phyloP scores from a whole-genome alignment of 2,888 invertebrate genomes.

The Metacarcinus magister region DNA sequence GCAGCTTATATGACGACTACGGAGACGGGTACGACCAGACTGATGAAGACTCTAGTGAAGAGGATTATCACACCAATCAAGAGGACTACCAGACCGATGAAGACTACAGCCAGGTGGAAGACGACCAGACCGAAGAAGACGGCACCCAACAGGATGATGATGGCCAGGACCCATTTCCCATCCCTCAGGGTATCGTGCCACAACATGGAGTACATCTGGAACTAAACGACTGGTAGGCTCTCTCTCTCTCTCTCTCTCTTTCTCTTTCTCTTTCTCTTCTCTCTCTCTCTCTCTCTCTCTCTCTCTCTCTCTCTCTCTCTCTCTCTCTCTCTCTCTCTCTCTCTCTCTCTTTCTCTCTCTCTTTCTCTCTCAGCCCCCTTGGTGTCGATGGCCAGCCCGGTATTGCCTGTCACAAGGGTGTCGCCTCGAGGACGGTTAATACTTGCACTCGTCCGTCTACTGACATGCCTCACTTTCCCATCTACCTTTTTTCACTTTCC shows the following conservation, averaged over 20 bases:
- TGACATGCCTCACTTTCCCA: neutral
- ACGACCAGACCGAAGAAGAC: neutral
- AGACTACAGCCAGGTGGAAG: neutral
- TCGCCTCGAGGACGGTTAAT: too few species aligned
- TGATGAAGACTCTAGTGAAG: too few species aligned
- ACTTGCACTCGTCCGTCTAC: too few species aligned
- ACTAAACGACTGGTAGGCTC: neutral
- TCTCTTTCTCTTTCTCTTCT: neutral
- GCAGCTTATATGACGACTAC: neutral
- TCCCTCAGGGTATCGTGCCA: neutral
- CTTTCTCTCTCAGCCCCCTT: neutral
- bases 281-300: neutral
- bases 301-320: slow-evolving; percentile 39
- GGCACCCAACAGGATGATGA: neutral
- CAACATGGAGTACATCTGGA: too few species aligned
- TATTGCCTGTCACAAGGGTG: neutral
- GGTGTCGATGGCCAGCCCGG: neutral
- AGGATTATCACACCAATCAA: neutral
- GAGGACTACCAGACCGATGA: neutral
- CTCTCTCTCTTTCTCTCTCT: too few species aligned
- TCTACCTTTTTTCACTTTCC: neutral
- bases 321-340: too few species aligned
- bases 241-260: neutral
- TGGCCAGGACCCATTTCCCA: neutral
- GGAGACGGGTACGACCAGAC: neutral